Conservation (phyloP, 2,113 vertebrate species). For the Grus americana region DNA sequence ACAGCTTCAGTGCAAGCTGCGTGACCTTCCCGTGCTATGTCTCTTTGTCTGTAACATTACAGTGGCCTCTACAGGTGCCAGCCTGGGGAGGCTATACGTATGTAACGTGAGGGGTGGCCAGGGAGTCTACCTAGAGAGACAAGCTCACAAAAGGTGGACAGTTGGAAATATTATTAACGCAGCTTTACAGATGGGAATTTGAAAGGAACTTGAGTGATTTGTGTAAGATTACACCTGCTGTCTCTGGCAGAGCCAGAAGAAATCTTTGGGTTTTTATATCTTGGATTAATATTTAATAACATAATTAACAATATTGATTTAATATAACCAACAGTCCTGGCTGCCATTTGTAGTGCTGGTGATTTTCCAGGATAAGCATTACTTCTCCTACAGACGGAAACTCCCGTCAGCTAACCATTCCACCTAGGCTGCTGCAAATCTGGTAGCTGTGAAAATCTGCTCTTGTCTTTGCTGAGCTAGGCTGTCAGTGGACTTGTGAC, state of each 20-base stretch:
- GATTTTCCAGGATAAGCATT: background rate
- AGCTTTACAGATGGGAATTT: background rate
- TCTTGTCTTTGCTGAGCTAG: background rate
- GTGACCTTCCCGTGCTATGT: background rate
- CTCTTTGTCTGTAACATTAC: background rate
- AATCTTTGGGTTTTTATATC: background rate
- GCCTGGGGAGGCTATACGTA: background rate
- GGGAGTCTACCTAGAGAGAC: background rate
- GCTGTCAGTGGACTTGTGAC: background rate
- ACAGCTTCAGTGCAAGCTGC: background rate
- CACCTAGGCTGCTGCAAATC: background rate
- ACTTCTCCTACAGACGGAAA: background rate
- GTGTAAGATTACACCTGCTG: background rate
- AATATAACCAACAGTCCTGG: background rate
- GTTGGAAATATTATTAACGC: background rate
- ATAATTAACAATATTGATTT: conserved; percentile 9
- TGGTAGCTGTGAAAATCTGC: background rate
- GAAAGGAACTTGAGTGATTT: background rate
- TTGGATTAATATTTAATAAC: conserved; percentile 10
- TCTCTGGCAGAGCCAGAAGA: conserved; percentile 1
- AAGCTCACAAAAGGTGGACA: background rate
- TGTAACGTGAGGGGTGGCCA: background rate
- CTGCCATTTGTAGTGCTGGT: background rate
- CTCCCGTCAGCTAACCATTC: background rate
- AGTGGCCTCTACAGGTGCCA: background rate